Base-by-base conservation (phyloP, 2,797 vertebrate species). In the Darevskia nairensis region DNA sequence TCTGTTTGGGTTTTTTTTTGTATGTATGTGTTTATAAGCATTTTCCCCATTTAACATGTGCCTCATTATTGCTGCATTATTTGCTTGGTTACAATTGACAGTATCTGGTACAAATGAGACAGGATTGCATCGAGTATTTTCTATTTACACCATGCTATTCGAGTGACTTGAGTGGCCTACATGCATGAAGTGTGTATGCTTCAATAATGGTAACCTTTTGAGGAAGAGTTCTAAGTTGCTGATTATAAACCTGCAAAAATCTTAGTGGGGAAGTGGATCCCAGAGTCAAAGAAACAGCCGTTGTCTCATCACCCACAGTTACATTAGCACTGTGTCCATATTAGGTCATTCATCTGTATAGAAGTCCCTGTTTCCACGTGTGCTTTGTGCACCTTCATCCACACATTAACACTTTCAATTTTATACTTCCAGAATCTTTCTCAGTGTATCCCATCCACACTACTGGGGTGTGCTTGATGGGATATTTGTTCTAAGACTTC, bases 1-100 rank as follows among this genome's bases (percentile, higher is more conserved):
- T 93, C 81, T 15, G 13, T 88, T 92, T 84, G 86, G 6, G 92
- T 88, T 74, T 88, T 92, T 93, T 92, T 93, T 27, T 94, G 66
- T 91, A 86, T 75, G 50, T 32, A 74, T 23, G 0, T n/a, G 61
- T 39, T n/a, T 76, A 32, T 46, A 80, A 50, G 41, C 76, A 19
- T 27, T 6, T 35, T 11, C 32, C 19, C 72, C 72, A 35, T 9
- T 74, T 6, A 35, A 19, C 7, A 9, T n/a, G 46, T 8, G 2
- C 21, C 61, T 21, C 6, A 21, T 76, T 39, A 71, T 71, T 84
- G 23, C 21, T n/a, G 29, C 27, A 59, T 82, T 78, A 10, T 32
- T 27, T 78, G 32, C 11, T 84, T 61, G n/a, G 27, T 41, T 68
- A n/a, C 76, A 23, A 35, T 35, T 84, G 7, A 39, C 21, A 27